Evolutionary conservation across 2,797 vertebrate genomes (phyloP).

Genomic region (Anomalospiza imberbis): DNA sequence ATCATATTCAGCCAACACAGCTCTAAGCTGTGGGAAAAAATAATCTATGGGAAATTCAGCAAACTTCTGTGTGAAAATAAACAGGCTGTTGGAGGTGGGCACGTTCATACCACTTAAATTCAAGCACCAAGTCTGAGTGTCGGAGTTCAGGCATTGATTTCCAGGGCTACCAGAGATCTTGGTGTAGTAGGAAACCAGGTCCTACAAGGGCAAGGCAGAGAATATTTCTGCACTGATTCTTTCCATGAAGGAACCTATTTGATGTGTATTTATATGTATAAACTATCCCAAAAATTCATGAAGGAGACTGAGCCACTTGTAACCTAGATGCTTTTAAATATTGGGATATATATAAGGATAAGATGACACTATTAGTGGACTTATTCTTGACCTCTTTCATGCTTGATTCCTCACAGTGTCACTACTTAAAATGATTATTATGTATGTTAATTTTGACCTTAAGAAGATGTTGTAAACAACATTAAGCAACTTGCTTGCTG

Average conservation of each 20-base stretch:
- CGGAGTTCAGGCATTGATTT: not conserved
- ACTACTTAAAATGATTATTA: slow-evolving; percentile 45
- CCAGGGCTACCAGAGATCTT: not conserved
- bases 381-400: slow-evolving; percentile 33
- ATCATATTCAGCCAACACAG: not conserved
- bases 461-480: slow-evolving; percentile 40
- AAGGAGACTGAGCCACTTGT: not conserved
- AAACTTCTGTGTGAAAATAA: not conserved
- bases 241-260: not conserved
- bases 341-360: not conserved
- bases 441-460: slow-evolving; percentile 56
- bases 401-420: slow-evolving; percentile 36
- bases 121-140: not conserved
- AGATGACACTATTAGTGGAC: not conserved
- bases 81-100: not conserved
- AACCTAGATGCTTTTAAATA: not conserved
- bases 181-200: not conserved
- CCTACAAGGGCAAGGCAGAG: not conserved
- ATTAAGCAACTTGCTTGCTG: slow-evolving; percentile 37
- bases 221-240: not conserved
- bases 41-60: not conserved
- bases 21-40: not conserved
- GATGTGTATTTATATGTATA: not conserved
- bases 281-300: not conserved
- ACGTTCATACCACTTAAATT: not conserved